A percentile compares a stretch with the other conserved stretches of the same genome.
phyloP scores from a whole-genome alignment of 1,140 invertebrate genomes.

The Euwallacea fornicatus region DNA sequence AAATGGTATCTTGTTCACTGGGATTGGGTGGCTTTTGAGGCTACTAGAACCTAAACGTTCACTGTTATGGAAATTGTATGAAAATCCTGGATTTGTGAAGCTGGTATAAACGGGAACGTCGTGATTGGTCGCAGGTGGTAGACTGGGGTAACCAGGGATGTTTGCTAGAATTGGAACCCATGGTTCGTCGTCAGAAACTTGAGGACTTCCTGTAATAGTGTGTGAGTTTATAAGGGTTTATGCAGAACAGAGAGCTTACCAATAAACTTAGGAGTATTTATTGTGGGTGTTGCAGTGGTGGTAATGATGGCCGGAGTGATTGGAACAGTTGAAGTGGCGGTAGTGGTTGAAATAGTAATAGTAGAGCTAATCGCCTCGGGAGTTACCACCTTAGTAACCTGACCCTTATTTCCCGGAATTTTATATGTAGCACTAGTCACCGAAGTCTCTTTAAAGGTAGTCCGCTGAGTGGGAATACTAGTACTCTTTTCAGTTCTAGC shows the following conservation, averaged over 20 bases:
- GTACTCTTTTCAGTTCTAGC: slow-evolving; percentile 53
- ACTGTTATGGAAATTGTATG: slow-evolving; percentile 56
- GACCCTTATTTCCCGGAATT: slow-evolving; percentile 55
- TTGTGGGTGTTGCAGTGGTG: background rate
- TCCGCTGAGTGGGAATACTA: slow-evolving; percentile 51
- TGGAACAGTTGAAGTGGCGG: slow-evolving; percentile 50
- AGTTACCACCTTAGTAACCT: slow-evolving; percentile 47
- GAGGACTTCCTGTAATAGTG: slow-evolving; percentile 23
- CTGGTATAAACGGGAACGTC: slow-evolving; percentile 60
- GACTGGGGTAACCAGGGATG: slow-evolving; percentile 15
- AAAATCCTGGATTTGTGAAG: slow-evolving; percentile 65
- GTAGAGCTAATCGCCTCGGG: slow-evolving; percentile 46
- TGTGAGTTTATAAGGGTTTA: background rate
- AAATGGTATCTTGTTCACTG: slow-evolving; percentile 65
- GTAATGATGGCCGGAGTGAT: slow-evolving; percentile 6
- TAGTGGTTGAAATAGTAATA: slow-evolving; percentile 35
- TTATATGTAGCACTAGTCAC: slow-evolving; percentile 55
- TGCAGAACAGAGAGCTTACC: background rate
- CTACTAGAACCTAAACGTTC: slow-evolving; percentile 59
- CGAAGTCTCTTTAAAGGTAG: slow-evolving; percentile 51
- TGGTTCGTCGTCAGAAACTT: slow-evolving; percentile 31
- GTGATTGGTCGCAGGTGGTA: background rate
- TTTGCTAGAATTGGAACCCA: slow-evolving; percentile 59
- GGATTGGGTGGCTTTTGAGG: slow-evolving; percentile 64
- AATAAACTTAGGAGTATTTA: slow-evolving; percentile 20